Evolutionary conservation across 2,888 invertebrate genomes (phyloP).

Genomic region (Drosophila paranaensis): DNA sequence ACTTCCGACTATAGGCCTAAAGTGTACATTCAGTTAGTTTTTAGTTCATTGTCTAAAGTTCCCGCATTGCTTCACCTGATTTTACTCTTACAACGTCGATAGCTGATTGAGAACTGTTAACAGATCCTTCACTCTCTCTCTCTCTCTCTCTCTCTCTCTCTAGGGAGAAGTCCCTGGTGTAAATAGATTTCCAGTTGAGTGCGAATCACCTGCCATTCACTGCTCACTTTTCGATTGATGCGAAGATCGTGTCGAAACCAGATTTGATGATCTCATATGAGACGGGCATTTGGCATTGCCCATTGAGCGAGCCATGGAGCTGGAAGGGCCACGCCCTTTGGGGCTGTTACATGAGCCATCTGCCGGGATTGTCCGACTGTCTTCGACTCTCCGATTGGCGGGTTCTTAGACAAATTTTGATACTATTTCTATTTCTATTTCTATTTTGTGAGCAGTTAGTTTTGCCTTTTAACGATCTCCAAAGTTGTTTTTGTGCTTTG

Average conservation of each 20-base stretch:
- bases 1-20: no score
- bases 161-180: not conserved
- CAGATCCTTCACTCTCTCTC: not conserved
- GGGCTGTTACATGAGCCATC: constrained; percentile 20
- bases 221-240: constrained; percentile 4
- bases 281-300: constrained; percentile 11
- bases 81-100: not conserved
- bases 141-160: not conserved
- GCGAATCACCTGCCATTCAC: constrained; percentile 30
- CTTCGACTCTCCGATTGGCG: not conserved
- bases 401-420: constrained; percentile 1
- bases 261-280: constrained; percentile 50
- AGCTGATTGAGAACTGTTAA: not conserved
- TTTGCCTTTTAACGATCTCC: constrained; percentile 19
- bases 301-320: constrained; percentile 21
- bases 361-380: not conserved
- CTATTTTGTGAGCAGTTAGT: not conserved
- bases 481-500: constrained; percentile 16
- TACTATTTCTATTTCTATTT: not conserved
- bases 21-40: no score
- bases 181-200: not conserved
- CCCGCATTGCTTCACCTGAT: not conserved
- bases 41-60: not conserved
- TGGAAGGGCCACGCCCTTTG: constrained; percentile 36
- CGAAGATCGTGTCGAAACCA: constrained; percentile 11